These are phyloP conservation scores for Aegithalos caudatus DNA, from an alignment of 2,113 vertebrate genomes.

Conservation along the genomic window DNA sequence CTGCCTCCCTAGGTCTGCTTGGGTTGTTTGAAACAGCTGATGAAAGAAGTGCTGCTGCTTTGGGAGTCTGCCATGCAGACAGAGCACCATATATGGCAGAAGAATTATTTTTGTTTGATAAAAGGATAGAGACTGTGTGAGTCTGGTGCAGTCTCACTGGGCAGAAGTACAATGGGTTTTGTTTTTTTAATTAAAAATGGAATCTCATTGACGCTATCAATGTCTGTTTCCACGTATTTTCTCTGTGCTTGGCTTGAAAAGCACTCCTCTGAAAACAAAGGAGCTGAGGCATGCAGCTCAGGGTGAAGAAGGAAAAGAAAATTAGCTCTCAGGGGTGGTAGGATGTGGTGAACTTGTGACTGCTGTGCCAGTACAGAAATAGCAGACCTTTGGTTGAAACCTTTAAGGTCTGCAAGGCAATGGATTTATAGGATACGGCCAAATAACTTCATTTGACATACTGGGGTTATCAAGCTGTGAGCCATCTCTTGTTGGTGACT, in stretches of 20 bases:
- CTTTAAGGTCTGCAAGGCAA: background rate
- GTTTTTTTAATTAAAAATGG: background rate
- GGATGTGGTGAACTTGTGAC: background rate
- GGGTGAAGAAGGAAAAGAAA: background rate
- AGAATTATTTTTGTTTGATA: background rate
- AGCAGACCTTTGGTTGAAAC: background rate
- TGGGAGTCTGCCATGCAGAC: background rate
- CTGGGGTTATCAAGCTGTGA: background rate
- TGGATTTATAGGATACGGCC: background rate
- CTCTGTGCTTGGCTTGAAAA: background rate
- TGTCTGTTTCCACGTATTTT: background rate
- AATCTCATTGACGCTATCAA: background rate
- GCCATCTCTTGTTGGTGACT: background rate
- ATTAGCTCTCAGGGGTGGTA: background rate
- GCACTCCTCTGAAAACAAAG: background rate
- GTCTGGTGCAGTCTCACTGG: background rate
- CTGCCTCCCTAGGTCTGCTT: background rate
- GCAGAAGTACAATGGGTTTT: background rate
- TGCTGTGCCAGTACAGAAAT: background rate
- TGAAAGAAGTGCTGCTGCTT: slow-evolving; percentile 9
- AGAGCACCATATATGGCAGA: background rate
- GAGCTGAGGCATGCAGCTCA: background rate
- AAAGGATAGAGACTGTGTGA: background rate
- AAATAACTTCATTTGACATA: background rate
- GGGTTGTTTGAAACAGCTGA: background rate